Evolutionary conservation across 1,140 invertebrate species (phyloP), one percentile per base, ranked within the genome.

Genomic region (Oscheius sp.): DNA sequence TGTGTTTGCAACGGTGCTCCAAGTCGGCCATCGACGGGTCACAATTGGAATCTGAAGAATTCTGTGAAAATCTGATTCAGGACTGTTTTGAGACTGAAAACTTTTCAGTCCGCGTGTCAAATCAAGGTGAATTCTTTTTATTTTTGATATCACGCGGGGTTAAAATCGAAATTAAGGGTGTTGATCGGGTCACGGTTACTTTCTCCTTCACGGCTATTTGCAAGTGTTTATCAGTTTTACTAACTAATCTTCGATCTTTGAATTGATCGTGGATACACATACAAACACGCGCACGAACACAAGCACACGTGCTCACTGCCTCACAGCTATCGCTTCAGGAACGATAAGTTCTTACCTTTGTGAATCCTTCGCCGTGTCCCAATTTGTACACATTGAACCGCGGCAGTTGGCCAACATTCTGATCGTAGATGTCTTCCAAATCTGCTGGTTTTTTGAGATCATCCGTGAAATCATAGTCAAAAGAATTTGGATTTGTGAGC

Each of bases 1-100:
- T 1, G 76, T 67, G 1, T 76, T 77, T 29, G 75, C 68, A 59
- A 49, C 59, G 20, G 75, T 77, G 26, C 49, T 69, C 75, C 75
- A 77, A 2, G 74, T 70, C 13, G 77, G 49, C 29, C 42, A 32
- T 20, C 29, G 34, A 28, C 75, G n/a, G 15, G 75, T 77, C 2
- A 75, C 66, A 59, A 68, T 61, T 0, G 67, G 67, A 15, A 68
- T 32, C 67, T 68, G 15, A 29, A 68, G 52, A 49, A 18, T n/a
- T 31, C 20, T 28, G 13, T 28, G 13, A 35, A 64, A 64, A 38
- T 13, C n/a, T 3, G n/a, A 38, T 10, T 64, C 18, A 64, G 15
- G 7, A 36, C n/a, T n/a, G n/a, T n/a, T n/a, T 64, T 23, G 34
- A 23, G 29, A 61, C 18, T 2, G 18, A 29, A 61, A 7, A 42